Base-by-base conservation (phyloP, 1,140 invertebrate genomes). In the Geopemphigus sp. region DNA sequence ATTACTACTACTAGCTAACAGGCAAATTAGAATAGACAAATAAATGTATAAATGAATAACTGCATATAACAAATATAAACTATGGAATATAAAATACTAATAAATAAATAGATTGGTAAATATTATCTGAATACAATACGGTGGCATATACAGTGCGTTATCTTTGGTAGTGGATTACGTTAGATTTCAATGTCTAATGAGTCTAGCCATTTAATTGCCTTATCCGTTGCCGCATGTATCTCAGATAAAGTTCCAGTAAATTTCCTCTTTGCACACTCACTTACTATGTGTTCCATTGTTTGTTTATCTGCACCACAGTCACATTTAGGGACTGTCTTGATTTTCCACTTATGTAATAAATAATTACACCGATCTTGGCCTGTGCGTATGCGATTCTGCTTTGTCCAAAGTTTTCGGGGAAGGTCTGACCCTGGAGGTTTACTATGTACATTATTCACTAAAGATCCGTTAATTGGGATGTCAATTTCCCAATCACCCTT, bases 311-410 rank as follows among this genome's bases (percentile, higher is more conserved):
- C 19, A 10, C 19, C 17, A 47, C 6, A 66, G 8, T 45, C 32
- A 45, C 32, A 45, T n/a, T 47, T 66, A 39, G 17, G 19, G n/a
- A 45, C 64, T 66, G 17, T 15, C 64, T 66, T 66, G n/a, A 66
- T 45, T 39, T 12, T 8, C 64, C 19, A 45, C 14, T 45, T 66
- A 47, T 66, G 32, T 19, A 66, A 11, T 22, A 66, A 66, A 66
- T 66, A 47, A 12, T 66, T 45, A 66, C 64, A 66, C n/a, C 61
- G 4, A 22, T 32, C 64, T 45, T 66, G 17, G 10, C 39, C 39
- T 6, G 64, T 63, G 17, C 24, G 61, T 29, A 63, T 29, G 12
- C 15, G 24, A 29, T 32, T 63, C 15, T 32, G 12, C 17, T 5
- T 63, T 8, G 61, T 22, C 4, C 54, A 56, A 1, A 56, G 54